These are phyloP conservation scores for Erebia aethiops DNA, from an alignment of 2,888 invertebrate genomes.

Conservation along the genomic window DNA sequence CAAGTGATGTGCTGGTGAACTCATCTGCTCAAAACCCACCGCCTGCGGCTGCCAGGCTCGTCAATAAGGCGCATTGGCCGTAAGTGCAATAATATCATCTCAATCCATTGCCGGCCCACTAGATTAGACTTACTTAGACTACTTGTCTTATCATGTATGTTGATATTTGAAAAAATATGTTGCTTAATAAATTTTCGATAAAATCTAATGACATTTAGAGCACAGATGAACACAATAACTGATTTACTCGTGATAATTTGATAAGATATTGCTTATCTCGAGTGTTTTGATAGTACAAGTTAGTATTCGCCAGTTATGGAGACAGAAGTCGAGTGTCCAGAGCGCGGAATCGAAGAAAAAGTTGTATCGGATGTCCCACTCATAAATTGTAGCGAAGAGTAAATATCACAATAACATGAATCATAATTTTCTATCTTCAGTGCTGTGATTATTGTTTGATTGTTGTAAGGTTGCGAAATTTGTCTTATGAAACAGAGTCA, in stretches of 20 bases:
- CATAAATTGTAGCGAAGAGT: constrained; percentile 58
- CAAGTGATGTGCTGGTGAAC: constrained; percentile 73
- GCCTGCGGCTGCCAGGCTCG: constrained; percentile 67
- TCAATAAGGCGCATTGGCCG: constrained; percentile 77
- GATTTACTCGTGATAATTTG: constrained; percentile 31
- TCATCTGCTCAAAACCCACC: constrained; percentile 66
- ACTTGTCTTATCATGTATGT: constrained; percentile 22
- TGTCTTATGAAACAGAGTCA: constrained; percentile 7
- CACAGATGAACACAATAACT: constrained; percentile 25
- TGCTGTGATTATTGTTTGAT: constrained; percentile 11
- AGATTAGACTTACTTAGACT: no score
- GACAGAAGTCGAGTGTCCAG: constrained; percentile 61
- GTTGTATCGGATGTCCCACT: constrained; percentile 60
- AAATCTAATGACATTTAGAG: constrained; percentile 12
- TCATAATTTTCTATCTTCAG: constrained; percentile 13
- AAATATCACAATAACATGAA: constrained; percentile 52
- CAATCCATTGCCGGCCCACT: no score
- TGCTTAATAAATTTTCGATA: constrained; percentile 33
- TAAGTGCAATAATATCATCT: constrained; percentile 51
- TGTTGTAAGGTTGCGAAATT: constrained; percentile 14
- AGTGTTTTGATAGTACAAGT: constrained; percentile 39
- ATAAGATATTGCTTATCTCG: constrained; percentile 31
- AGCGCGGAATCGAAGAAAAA: constrained; percentile 50
- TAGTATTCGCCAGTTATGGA: constrained; percentile 53
- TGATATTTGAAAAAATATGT: constrained; percentile 10